These are phyloP conservation scores for Hirundo rustica DNA, from an alignment of 2,797 vertebrate species.

Conservation along the genomic window DNA sequence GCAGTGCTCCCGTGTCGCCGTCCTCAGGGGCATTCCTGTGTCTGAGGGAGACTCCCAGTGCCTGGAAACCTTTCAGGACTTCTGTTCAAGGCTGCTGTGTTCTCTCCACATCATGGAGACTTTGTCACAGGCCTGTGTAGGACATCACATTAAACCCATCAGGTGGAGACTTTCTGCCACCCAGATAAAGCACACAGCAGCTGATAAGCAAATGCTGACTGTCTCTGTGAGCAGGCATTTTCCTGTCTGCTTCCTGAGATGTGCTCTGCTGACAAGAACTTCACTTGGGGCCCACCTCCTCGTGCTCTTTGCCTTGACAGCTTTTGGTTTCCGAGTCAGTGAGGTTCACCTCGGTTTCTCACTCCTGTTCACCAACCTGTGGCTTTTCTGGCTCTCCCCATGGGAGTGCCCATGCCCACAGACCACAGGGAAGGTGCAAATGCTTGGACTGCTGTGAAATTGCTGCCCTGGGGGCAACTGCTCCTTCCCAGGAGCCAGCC, in stretches of 20 bases:
- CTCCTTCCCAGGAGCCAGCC: neutral
- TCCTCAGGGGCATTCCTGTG: neutral
- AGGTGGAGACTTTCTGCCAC: constrained; percentile 3
- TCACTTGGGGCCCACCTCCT: neutral
- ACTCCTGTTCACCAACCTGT: neutral
- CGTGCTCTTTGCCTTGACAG: neutral
- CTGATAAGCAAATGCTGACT: constrained; percentile 56
- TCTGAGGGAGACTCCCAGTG: neutral
- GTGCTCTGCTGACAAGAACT: neutral
- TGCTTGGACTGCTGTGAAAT: neutral
- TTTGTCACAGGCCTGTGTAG: neutral
- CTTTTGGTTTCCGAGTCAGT: neutral
- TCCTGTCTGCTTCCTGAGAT: neutral
- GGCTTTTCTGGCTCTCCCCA: neutral
- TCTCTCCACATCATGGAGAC: neutral
- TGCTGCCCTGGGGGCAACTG: neutral
- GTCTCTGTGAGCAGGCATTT: neutral
- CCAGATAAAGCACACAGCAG: neutral
- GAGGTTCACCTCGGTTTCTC: neutral
- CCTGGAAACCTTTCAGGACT: neutral
- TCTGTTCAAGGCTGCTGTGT: neutral
- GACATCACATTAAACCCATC: neutral
- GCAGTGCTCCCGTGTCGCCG: neutral
- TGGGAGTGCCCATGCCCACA: neutral
- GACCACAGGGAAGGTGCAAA: neutral